Conservation (phyloP, 2,888 invertebrate genomes). For the Camponotus fellah region DNA sequence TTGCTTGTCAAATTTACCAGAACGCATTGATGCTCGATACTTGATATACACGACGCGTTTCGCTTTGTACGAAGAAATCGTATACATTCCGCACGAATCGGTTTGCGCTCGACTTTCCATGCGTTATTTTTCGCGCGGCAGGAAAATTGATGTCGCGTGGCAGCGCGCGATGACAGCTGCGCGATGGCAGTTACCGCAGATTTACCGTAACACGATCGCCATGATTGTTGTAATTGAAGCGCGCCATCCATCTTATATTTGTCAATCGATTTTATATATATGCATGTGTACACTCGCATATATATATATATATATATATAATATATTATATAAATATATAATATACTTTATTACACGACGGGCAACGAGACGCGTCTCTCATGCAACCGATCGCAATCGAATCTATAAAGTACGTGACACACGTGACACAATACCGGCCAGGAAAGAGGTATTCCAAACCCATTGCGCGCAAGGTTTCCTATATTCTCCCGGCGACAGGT, state of each 20-base stretch:
- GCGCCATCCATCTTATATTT: slow-evolving; percentile 44
- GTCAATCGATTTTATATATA: slow-evolving; percentile 25
- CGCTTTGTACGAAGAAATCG: slow-evolving; percentile 18
- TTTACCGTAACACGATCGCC: slow-evolving; percentile 43
- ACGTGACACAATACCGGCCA: slow-evolving; percentile 33
- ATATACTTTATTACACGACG: background rate
- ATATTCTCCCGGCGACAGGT: slow-evolving; percentile 56
- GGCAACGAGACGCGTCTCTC: slow-evolving; percentile 4
- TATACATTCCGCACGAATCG: slow-evolving; percentile 2
- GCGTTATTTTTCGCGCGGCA: background rate
- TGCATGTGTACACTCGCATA: background rate
- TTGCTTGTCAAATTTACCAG: slow-evolving; percentile 45
- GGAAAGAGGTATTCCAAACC: slow-evolving; percentile 20
- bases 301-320: too few species aligned
- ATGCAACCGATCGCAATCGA: slow-evolving; percentile 48
- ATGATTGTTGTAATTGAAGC: slow-evolving; percentile 40
- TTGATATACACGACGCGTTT: background rate
- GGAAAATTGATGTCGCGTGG: slow-evolving; percentile 32
- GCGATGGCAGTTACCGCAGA: slow-evolving; percentile 18
- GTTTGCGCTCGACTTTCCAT: background rate
- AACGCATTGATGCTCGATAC: background rate
- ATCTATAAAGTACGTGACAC: slow-evolving; percentile 56
- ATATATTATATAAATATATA: background rate
- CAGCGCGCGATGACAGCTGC: slow-evolving; percentile 14
- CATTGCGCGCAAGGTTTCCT: slow-evolving; percentile 43